Evolutionary conservation across 2,888 invertebrate species (phyloP).

Genomic region (Actias luna): DNA sequence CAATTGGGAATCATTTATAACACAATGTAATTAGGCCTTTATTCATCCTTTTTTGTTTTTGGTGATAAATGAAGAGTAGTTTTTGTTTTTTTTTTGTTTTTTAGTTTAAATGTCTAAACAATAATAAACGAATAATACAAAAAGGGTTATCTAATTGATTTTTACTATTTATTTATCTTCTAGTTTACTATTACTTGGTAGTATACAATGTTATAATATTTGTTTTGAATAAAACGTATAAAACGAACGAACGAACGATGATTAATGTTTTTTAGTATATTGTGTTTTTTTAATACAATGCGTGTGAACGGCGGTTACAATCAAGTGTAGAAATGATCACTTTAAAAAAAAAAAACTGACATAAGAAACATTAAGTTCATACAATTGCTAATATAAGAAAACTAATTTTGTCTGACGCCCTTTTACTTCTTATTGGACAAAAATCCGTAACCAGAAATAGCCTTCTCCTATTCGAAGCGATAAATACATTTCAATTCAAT

Average conservation of each 20-base stretch:
- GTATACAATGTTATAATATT: not conserved
- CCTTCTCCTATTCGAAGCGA: not conserved
- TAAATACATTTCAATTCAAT: slow-evolving; percentile 12
- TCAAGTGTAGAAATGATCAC: too few species aligned
- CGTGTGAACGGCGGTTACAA: too few species aligned
- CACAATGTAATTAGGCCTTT: too few species aligned
- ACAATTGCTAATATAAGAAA: not conserved
- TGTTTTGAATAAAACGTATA: too few species aligned
- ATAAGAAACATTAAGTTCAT: too few species aligned
- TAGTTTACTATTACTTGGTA: not conserved
- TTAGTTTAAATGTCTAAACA: too few species aligned
- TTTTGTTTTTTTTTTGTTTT: too few species aligned
- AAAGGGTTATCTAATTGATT: not conserved
- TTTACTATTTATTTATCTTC: not conserved
- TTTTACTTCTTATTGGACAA: not conserved
- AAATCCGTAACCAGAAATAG: not conserved
- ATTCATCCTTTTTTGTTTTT: too few species aligned
- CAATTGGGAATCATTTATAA: too few species aligned
- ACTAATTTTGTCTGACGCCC: not conserved
- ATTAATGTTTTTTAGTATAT: too few species aligned
- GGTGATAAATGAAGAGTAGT: not conserved
- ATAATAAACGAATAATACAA: not conserved
- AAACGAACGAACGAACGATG: too few species aligned
- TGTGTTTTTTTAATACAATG: not conserved
- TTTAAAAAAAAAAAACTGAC: too few species aligned